These are phyloP conservation scores for Cremastinae sp. DNA, from an alignment of 2,888 invertebrate genomes.

Conservation along the genomic window DNA sequence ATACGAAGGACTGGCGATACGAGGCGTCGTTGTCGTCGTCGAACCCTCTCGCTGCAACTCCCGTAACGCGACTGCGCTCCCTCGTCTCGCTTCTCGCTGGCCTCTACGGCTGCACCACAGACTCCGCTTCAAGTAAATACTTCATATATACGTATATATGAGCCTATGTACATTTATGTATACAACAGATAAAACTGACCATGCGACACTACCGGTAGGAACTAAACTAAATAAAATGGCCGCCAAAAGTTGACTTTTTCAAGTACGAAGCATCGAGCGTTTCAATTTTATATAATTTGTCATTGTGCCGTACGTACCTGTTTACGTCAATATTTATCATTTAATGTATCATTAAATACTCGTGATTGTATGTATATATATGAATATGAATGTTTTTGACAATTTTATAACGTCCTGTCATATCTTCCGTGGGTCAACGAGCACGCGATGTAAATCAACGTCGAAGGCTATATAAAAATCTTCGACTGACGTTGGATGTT, in stretches of 20 bases:
- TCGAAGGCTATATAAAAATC: background rate
- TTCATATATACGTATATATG: conserved; percentile 7
- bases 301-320: too few species aligned
- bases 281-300: conserved; percentile 12
- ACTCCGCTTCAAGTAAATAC: conserved; percentile 6
- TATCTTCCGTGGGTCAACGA: background rate
- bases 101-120: conserved; percentile 15
- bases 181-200: conserved; percentile 8
- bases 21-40: conserved; percentile 51
- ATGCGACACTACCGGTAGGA: conserved; percentile 6
- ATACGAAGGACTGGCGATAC: conserved; percentile 56
- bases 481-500: too few species aligned
- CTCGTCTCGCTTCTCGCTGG: conserved; percentile 52
- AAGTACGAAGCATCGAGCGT: background rate
- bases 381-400: too few species aligned
- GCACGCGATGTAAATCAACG: background rate
- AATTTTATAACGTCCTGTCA: too few species aligned
- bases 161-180: background rate
- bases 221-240: conserved; percentile 19
- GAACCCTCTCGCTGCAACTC: conserved; percentile 64
- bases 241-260: conserved; percentile 18
- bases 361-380: too few species aligned
- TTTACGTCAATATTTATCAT: too few species aligned
- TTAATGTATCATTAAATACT: too few species aligned
- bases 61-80: conserved; percentile 70